Percentiles rank a stretch among this genome's conserved stretches.
Evolutionary conservation across 2,797 vertebrate species (phyloP).

Genomic region (Siniperca obscura): DNA sequence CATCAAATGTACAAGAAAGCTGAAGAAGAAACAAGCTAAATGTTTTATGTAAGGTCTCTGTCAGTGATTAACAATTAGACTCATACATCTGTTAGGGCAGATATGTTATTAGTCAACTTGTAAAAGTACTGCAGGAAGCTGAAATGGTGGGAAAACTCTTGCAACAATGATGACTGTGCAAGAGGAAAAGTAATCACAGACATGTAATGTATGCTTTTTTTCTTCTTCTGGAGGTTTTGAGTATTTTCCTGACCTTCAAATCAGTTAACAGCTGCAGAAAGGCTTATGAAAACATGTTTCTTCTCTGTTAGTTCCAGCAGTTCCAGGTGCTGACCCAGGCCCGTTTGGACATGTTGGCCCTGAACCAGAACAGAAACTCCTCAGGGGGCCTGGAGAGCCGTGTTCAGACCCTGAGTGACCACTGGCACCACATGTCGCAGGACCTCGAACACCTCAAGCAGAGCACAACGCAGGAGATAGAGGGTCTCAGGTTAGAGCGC

Average conservation of each 20-base stretch:
- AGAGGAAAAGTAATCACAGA: neutral
- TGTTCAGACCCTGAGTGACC: conserved; percentile 75
- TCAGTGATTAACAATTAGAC: too few species aligned
- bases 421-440: conserved; percentile 63
- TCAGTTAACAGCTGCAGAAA: conserved; percentile 32
- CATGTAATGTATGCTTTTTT: neutral
- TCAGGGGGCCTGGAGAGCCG: conserved; percentile 72
- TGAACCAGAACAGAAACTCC: conserved; percentile 84
- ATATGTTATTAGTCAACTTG: neutral
- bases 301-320: conserved; percentile 80
- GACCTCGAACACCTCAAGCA: conserved; percentile 71
- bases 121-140: neutral
- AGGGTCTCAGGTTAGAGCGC: conserved; percentile 67
- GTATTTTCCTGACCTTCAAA: conserved; percentile 13
- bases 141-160: conserved; percentile 4
- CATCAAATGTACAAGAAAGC: too few species aligned
- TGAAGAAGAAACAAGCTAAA: too few species aligned
- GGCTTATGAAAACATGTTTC: conserved; percentile 3
- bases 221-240: conserved; percentile 6
- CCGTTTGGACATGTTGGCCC: conserved; percentile 79
- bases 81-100: neutral
- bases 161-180: neutral
- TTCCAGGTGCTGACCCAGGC: conserved; percentile 83
- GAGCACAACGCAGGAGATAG: conserved; percentile 64
- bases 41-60: too few species aligned